These are phyloP conservation scores for Manduca sexta DNA, from an alignment of 1,140 invertebrate genomes.

Conservation along the genomic window DNA sequence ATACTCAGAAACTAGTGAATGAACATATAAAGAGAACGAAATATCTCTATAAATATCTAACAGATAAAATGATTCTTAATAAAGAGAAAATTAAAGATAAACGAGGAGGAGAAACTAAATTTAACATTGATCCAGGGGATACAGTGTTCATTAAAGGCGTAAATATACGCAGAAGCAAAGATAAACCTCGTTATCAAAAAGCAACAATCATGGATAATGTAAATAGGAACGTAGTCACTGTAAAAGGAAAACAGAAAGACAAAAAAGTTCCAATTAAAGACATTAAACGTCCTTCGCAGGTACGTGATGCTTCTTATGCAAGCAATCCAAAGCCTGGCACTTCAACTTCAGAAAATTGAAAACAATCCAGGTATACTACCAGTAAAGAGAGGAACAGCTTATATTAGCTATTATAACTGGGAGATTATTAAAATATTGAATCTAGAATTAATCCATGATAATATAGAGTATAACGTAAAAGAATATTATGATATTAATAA, in stretches of 20 bases:
- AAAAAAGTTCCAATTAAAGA: conserved; percentile 28
- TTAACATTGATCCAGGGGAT: conserved; percentile 8
- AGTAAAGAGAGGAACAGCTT: conserved; percentile 14
- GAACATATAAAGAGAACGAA: conserved; percentile 26
- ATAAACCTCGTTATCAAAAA: conserved; percentile 16
- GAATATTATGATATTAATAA: conserved; percentile 6
- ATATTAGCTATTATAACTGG: conserved; percentile 11
- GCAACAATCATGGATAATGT: conserved; percentile 6
- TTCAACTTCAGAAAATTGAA: conserved; percentile 17
- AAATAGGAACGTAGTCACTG: conserved; percentile 5
- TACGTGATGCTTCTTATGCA: neutral
- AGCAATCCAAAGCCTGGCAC: conserved; percentile 10
- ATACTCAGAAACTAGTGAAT: conserved; percentile 26
- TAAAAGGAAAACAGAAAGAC: conserved; percentile 38
- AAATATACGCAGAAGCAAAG: conserved; percentile 13
- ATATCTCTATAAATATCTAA: conserved; percentile 23
- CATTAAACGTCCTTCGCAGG: conserved; percentile 5
- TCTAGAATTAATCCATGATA: conserved; percentile 10
- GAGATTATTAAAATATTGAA: conserved; percentile 17
- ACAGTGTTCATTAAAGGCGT: conserved; percentile 13
- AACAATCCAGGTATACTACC: conserved; percentile 16
- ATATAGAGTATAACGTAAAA: conserved; percentile 14
- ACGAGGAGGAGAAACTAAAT: conserved; percentile 3
- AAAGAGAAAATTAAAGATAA: conserved; percentile 12
- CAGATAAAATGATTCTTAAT: conserved; percentile 13